These are phyloP conservation scores for Embiotoca jacksoni DNA, from an alignment of 2,113 vertebrate genomes.

Conservation along the genomic window DNA sequence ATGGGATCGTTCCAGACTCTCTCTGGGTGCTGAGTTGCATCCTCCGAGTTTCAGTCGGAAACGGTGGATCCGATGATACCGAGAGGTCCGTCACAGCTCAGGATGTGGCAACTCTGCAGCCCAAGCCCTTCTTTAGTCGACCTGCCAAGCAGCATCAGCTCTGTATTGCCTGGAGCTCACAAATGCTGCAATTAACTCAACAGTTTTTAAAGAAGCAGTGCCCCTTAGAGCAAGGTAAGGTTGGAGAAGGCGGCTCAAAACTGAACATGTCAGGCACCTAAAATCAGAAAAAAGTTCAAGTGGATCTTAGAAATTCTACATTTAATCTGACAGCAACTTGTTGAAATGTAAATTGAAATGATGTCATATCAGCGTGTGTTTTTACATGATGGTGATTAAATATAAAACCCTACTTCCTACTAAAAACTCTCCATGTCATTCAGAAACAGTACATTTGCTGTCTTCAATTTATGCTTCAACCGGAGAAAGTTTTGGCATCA, in stretches of 20 bases:
- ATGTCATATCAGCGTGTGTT: neutral
- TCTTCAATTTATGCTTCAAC: conserved; percentile 82
- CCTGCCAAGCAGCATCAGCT: conserved; percentile 80
- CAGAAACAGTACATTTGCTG: conserved; percentile 80
- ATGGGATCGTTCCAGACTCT: conserved; percentile 74
- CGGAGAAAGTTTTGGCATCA: conserved; percentile 84
- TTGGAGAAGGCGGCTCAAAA: neutral
- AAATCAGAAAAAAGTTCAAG: too few relatives aligned
- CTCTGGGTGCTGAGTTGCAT: conserved; percentile 72
- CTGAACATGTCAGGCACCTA: neutral
- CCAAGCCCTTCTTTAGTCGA: conserved; percentile 69
- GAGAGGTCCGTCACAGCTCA: conserved; percentile 38
- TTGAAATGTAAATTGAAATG: too few relatives aligned
- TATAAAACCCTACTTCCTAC: neutral
- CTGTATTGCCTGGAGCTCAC: conserved; percentile 75
- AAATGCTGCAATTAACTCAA: conserved; percentile 58
- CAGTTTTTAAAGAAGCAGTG: conserved; percentile 51
- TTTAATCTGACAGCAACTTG: too few relatives aligned
- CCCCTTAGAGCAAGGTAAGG: conserved; percentile 76
- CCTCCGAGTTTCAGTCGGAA: conserved; percentile 66
- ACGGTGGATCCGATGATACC: conserved; percentile 25
- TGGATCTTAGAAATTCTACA: too few relatives aligned
- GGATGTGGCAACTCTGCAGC: conserved; percentile 65
- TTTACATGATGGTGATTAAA: neutral
- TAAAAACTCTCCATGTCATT: conserved; percentile 1